These are phyloP conservation scores for Scomber colias DNA, from an alignment of 2,113 vertebrate species.

Conservation along the genomic window DNA sequence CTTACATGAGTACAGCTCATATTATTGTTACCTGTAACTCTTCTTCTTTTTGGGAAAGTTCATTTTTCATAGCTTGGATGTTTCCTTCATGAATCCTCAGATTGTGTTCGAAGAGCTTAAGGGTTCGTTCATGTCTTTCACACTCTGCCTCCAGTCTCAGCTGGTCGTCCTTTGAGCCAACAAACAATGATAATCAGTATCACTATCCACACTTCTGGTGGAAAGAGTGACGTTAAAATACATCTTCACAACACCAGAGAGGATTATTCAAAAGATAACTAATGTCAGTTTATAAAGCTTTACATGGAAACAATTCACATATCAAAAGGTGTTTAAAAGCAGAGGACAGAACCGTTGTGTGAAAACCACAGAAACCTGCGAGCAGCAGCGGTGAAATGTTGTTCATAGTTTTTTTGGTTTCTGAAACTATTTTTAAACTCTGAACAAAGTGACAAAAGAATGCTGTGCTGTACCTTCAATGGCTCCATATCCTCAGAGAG, in stretches of 20 bases:
- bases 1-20: background rate
- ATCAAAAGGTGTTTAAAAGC: background rate
- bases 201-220: background rate
- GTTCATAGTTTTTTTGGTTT: background rate
- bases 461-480: constrained; percentile 37
- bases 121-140: constrained; percentile 31
- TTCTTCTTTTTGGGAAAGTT: constrained; percentile 43
- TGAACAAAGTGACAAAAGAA: background rate
- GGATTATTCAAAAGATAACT: background rate
- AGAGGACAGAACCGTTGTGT: background rate
- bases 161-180: constrained; percentile 57
- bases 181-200: background rate
- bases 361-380: background rate
- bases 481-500: constrained; percentile 57
- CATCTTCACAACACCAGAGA: background rate
- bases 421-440: constrained; percentile 1
- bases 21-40: constrained; percentile 51
- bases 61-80: constrained; percentile 47
- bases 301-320: background rate
- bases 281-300: background rate
- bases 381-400: no score
- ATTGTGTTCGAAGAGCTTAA: constrained; percentile 48
- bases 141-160: constrained; percentile 53
- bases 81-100: constrained; percentile 38
- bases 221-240: background rate